These are phyloP conservation scores for Pipistrellus pipistrellus DNA, from an alignment of 2,797 vertebrate genomes.

Conservation along the genomic window DNA sequence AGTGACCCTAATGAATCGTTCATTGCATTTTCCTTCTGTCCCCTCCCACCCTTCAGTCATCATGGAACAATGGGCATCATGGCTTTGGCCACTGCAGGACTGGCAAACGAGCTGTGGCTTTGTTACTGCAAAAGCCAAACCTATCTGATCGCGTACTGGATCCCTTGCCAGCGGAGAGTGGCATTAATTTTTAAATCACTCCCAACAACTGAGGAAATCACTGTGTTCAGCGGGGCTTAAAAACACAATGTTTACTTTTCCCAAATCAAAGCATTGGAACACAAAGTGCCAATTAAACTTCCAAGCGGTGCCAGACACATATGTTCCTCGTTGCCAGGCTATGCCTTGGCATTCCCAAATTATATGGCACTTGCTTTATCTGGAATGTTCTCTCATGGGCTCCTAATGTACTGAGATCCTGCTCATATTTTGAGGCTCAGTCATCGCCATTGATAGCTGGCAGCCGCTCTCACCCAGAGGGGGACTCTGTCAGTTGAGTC, in stretches of 20 bases:
- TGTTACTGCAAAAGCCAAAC: slow-evolving; percentile 32
- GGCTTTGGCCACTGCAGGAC: not conserved
- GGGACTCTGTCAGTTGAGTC: not conserved
- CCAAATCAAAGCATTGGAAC: not conserved
- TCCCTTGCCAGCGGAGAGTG: not conserved
- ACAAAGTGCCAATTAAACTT: slow-evolving; percentile 19
- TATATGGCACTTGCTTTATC: not conserved
- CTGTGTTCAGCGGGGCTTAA: not conserved
- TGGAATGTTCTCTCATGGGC: not conserved
- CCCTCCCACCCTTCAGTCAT: not conserved
- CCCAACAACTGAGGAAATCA: slow-evolving; percentile 13
- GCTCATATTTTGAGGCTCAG: not conserved
- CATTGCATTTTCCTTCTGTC: not conserved
- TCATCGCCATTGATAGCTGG: not conserved
- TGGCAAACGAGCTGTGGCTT: not conserved
- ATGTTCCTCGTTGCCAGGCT: not conserved
- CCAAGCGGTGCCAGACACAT: not conserved
- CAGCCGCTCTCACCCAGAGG: not conserved
- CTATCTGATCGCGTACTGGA: not conserved
- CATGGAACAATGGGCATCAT: not conserved
- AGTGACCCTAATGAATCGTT: not conserved
- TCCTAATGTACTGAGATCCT: not conserved
- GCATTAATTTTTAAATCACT: slow-evolving; percentile 30
- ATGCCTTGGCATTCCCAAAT: not conserved
- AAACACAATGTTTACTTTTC: not conserved